Conservation (phyloP, 2,113 vertebrate genomes). For the Heterotilapia buettikoferi region DNA sequence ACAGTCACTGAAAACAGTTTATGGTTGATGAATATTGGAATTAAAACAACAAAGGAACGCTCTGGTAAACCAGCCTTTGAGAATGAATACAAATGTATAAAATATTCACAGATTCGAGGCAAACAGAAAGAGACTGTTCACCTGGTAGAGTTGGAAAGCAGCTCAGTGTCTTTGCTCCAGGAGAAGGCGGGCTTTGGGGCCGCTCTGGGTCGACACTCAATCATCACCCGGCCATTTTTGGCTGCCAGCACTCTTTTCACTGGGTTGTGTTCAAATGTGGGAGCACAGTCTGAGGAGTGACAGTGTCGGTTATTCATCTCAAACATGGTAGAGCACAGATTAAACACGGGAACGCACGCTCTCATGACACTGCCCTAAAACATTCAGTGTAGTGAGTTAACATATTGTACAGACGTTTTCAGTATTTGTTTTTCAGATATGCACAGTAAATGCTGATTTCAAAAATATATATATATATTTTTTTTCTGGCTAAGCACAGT, state of each 20-base stretch:
- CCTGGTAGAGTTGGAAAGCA: constrained; percentile 88
- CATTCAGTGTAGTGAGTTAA: neutral
- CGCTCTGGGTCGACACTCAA: constrained; percentile 90
- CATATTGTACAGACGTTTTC: neutral
- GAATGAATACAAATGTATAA: neutral
- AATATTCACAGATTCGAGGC: neutral
- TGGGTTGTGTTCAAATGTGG: constrained; percentile 88
- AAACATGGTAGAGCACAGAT: neutral
- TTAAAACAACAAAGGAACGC: neutral
- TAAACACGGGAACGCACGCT: neutral
- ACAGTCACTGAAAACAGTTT: neutral
- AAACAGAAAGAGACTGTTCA: constrained; percentile 36
- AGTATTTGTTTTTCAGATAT: neutral
- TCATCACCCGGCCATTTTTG: constrained; percentile 84
- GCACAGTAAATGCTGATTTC: neutral
- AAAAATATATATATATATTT: neutral
- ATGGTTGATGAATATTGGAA: neutral
- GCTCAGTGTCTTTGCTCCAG: constrained; percentile 95
- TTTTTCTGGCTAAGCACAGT: neutral
- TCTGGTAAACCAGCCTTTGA: neutral
- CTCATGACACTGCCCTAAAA: neutral
- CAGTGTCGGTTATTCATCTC: constrained; percentile 10
- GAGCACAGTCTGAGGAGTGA: constrained; percentile 77
- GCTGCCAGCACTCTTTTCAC: constrained; percentile 85
- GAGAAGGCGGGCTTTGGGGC: constrained; percentile 85